Evolutionary conservation across 2,113 vertebrate genomes (phyloP).

Genomic region (Cyphomyrus plagiostoma): DNA sequence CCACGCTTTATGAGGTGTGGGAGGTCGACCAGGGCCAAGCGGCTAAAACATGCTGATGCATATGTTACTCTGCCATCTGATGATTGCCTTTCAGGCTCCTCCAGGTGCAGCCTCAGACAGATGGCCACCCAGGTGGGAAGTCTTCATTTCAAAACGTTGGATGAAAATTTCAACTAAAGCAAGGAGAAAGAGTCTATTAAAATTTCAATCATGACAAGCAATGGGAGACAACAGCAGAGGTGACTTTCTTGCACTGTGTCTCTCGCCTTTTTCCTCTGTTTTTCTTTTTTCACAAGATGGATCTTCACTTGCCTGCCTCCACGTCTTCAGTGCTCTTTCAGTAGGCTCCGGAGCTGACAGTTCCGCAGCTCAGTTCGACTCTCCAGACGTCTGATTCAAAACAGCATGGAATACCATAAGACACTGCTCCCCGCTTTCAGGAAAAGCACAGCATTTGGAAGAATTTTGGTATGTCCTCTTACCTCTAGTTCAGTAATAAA

Average conservation of each 20-base stretch:
- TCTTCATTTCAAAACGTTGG: conserved; percentile 14
- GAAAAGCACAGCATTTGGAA: not conserved
- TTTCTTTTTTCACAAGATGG: not conserved
- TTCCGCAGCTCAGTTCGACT: not conserved
- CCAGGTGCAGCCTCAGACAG: conserved; percentile 47
- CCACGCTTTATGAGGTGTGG: not conserved
- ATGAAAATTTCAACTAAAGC: conserved; percentile 21
- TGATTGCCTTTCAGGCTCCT: conserved; percentile 17
- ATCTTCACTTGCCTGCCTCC: not conserved
- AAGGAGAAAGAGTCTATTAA: conserved; percentile 21
- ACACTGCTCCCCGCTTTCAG: not conserved
- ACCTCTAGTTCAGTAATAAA: not conserved
- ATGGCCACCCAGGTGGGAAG: conserved; percentile 39
- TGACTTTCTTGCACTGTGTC: not conserved
- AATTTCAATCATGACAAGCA: conserved; percentile 5
- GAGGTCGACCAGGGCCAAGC: not conserved
- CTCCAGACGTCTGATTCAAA: not conserved
- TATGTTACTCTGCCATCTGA: conserved; percentile 9
- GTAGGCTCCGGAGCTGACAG: not conserved
- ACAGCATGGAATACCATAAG: not conserved
- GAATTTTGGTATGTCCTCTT: not conserved
- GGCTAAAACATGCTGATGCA: conserved; percentile 11
- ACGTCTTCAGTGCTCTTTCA: not conserved
- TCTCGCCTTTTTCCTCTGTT: not conserved
- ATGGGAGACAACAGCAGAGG: not conserved